These are phyloP conservation scores for Chaunax sp. DNA, from an alignment of 2,797 vertebrate species.

Conservation along the genomic window DNA sequence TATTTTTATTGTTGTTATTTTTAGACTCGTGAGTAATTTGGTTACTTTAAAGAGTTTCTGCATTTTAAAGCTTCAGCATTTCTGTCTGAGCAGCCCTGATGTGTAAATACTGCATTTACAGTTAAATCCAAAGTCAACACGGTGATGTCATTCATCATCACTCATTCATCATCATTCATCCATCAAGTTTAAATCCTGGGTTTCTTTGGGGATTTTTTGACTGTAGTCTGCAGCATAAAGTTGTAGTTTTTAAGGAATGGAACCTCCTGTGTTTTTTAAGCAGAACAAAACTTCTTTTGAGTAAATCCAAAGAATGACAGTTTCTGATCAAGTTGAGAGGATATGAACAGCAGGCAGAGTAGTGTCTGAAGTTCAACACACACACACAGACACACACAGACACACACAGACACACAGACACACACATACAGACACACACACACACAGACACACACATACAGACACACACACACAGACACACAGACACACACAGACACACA, in stretches of 20 bases:
- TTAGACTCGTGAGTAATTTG: background rate
- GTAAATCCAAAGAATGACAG: conserved; percentile 41
- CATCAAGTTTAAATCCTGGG: background rate
- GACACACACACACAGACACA: too few species aligned
- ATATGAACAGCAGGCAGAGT: conserved; percentile 30
- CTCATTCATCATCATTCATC: too few species aligned
- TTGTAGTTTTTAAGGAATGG: conserved; percentile 46
- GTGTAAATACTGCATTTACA: conserved; percentile 1
- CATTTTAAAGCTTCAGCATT: background rate
- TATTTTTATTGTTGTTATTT: conserved; percentile 32
- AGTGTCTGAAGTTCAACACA: conserved; percentile 34
- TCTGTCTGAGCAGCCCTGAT: background rate
- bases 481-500: too few species aligned
- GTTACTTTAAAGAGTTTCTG: background rate
- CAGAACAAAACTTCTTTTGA: conserved; percentile 57
- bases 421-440: too few species aligned
- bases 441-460: too few species aligned
- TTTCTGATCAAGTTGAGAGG: conserved; percentile 48
- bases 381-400: too few species aligned
- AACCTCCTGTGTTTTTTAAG: conserved; percentile 39
- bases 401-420: too few species aligned
- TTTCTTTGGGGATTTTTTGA: too few species aligned
- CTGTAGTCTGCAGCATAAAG: background rate
- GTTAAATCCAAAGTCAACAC: too few species aligned
- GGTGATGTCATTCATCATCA: too few species aligned